Conservation (phyloP, 2,113 vertebrate species). For the Dinomys branickii region DNA sequence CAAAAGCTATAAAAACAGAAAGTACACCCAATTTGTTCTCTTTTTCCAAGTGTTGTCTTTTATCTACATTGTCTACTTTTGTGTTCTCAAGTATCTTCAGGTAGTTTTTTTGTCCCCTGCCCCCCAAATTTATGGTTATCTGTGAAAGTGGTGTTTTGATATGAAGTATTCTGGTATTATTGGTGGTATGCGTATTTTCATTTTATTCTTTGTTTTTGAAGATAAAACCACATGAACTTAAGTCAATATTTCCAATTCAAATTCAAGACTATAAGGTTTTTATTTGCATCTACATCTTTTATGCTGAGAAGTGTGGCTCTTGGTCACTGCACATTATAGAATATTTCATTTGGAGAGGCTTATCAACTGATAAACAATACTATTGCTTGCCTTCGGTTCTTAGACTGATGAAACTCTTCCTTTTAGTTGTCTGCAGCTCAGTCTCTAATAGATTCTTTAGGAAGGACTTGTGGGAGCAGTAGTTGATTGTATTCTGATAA, state of each 20-base stretch:
- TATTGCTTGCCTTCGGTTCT: neutral
- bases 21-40: neutral
- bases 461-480: neutral
- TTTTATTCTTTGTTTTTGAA: conserved; percentile 30
- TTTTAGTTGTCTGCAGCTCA: conserved; percentile 16
- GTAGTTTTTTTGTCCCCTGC: neutral
- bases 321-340: neutral
- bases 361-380: conserved; percentile 10
- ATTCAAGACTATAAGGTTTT: conserved; percentile 13
- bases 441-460: conserved; percentile 28
- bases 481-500: conserved; percentile 7
- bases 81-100: neutral
- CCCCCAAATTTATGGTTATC: conserved; percentile 2
- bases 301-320: neutral
- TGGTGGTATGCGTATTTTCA: neutral
- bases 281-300: neutral
- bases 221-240: neutral
- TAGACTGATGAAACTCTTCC: neutral
- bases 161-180: neutral
- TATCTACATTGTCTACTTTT: neutral
- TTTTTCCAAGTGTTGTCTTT: conserved; percentile 2
- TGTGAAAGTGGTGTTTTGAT: neutral
- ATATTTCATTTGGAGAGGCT: neutral
- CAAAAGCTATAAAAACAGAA: conserved; percentile 22
- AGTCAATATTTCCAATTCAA: neutral